Evolutionary conservation across 2,797 vertebrate genomes (phyloP).

Genomic region (Sebastiscus albofasciatus): DNA sequence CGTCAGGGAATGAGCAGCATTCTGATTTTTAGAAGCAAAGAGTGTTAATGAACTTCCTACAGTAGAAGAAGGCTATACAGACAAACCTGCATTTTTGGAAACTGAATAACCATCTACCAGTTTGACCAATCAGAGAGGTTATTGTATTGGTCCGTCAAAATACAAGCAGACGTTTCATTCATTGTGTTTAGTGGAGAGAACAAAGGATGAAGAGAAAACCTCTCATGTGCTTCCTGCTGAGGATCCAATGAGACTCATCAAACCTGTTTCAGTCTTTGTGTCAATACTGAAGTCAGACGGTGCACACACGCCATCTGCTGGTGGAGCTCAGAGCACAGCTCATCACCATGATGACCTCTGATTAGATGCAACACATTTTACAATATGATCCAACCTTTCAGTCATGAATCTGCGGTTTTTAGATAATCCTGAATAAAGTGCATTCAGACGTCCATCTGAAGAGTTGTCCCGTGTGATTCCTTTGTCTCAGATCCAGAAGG

Average conservation of each 20-base stretch:
- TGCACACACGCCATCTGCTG: slow-evolving; percentile 66
- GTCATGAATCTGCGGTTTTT: background rate
- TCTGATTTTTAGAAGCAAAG: background rate
- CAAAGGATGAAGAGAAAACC: slow-evolving; percentile 47
- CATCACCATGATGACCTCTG: background rate
- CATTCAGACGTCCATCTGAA: background rate
- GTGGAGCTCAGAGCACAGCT: background rate
- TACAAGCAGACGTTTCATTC: slow-evolving; percentile 1
- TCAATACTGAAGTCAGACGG: background rate
- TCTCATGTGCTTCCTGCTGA: slow-evolving; percentile 20
- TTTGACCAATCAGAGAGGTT: background rate
- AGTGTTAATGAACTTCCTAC: background rate
- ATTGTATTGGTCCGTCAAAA: background rate
- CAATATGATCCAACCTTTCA: background rate
- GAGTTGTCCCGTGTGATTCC: background rate
- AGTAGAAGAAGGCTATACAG: background rate
- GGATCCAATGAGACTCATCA: slow-evolving; percentile 16
- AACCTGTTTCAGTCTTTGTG: slow-evolving; percentile 22
- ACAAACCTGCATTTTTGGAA: too few species aligned
- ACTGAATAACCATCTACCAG: background rate
- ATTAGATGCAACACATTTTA: background rate
- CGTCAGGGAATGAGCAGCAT: background rate
- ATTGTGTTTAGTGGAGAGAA: slow-evolving; percentile 21
- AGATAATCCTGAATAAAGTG: background rate
- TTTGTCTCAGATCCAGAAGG: slow-evolving; percentile 88